These are phyloP conservation scores for Nymphalis io DNA, from an alignment of 1,140 invertebrate species.

Conservation along the genomic window DNA sequence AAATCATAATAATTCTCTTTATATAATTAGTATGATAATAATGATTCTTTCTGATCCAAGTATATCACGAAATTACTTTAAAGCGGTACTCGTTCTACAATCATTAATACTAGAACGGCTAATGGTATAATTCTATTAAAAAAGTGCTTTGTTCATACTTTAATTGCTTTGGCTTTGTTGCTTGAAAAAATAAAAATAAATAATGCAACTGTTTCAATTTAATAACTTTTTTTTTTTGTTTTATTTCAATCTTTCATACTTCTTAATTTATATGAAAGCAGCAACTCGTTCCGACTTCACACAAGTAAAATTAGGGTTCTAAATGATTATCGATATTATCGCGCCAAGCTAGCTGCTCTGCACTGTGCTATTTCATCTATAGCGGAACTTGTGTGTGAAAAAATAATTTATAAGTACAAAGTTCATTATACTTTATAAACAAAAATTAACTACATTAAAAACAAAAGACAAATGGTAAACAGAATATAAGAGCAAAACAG, in stretches of 20 bases:
- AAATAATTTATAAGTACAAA: too few species aligned
- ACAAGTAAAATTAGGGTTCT: too few species aligned
- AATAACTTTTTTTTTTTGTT: neutral
- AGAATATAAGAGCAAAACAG: too few species aligned
- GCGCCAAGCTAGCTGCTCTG: too few species aligned
- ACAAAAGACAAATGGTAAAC: too few species aligned
- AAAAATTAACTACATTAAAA: too few species aligned
- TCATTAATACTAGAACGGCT: constrained; percentile 11
- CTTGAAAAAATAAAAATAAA: constrained; percentile 4
- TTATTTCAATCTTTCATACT: constrained; percentile 1
- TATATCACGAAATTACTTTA: neutral
- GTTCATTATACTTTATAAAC: too few species aligned
- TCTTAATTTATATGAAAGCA: neutral
- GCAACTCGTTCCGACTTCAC: too few species aligned
- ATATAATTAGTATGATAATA: neutral
- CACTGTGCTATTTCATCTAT: too few species aligned
- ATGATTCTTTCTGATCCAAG: neutral
- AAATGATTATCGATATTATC: too few species aligned
- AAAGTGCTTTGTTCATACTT: constrained; percentile 8
- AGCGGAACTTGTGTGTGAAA: too few species aligned
- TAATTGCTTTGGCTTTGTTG: constrained; percentile 15
- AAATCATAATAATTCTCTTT: neutral
- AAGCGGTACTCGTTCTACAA: constrained; percentile 18
- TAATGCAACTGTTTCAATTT: constrained; percentile 12
- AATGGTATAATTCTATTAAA: constrained; percentile 19